Evolutionary conservation across 2,888 invertebrate genomes (phyloP).

Genomic region (Papilio demoleus): DNA sequence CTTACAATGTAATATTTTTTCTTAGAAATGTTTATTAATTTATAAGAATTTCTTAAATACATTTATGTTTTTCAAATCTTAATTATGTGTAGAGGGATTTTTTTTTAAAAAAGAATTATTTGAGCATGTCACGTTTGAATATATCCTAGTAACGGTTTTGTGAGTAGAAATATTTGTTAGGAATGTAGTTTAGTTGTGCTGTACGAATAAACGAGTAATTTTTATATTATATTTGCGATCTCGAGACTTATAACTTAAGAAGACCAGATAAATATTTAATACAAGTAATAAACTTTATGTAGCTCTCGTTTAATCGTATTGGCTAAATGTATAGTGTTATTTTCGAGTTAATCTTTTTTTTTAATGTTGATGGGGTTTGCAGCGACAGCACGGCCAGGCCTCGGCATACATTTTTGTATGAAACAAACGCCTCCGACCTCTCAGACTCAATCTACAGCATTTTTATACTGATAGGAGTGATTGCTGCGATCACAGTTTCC

Average conservation of each 20-base stretch:
- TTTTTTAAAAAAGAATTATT: neutral
- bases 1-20: neutral
- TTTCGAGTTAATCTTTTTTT: too few relatives aligned
- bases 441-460: neutral
- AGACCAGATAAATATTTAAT: too few relatives aligned
- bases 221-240: neutral
- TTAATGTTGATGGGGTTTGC: too few relatives aligned
- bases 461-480: neutral
- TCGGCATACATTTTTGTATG: neutral
- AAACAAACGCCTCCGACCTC: neutral
- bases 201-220: constrained; percentile 23
- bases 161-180: constrained; percentile 7
- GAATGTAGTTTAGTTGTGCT: neutral
- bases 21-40: neutral
- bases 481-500: neutral
- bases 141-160: neutral
- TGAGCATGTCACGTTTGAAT: constrained; percentile 5
- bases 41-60: neutral
- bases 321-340: neutral
- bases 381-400: constrained; percentile 9
- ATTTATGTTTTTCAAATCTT: neutral
- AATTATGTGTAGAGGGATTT: neutral
- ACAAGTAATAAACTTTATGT: too few relatives aligned
- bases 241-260: neutral
- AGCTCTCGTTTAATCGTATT: constrained; percentile 30